phyloP scores from a whole-genome alignment of 2,888 invertebrate species.

The Tinea trinotella region DNA sequence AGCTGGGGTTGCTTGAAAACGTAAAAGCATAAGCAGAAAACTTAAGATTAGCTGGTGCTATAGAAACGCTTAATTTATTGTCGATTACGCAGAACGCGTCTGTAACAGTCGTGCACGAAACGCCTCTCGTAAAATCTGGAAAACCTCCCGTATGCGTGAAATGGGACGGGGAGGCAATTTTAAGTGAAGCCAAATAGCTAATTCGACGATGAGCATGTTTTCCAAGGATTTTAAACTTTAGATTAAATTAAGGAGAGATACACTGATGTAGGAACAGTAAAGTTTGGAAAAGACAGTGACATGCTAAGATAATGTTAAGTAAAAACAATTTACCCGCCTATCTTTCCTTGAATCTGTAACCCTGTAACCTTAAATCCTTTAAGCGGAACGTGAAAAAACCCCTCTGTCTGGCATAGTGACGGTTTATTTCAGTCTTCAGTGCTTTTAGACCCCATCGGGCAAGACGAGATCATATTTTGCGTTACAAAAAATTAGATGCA shows the following conservation, averaged over 20 bases:
- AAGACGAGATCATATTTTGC: too few relatives aligned
- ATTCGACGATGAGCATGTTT: slow-evolving; percentile 19
- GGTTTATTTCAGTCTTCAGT: too few relatives aligned
- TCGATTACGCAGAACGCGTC: slow-evolving; percentile 37
- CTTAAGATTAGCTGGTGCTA: slow-evolving; percentile 22
- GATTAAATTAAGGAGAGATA: not conserved
- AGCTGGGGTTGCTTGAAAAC: slow-evolving; percentile 22
- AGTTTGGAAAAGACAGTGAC: not conserved
- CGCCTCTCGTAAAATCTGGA: slow-evolving; percentile 38
- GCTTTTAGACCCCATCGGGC: too few relatives aligned
- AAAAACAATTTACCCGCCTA: too few relatives aligned
- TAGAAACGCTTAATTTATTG: slow-evolving; percentile 38
- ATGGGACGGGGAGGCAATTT: slow-evolving; percentile 18
- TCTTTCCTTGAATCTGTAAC: too few relatives aligned
- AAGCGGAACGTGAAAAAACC: too few relatives aligned
- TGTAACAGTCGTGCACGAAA: slow-evolving; percentile 33
- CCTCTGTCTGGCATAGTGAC: too few relatives aligned
- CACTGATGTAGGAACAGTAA: not conserved
- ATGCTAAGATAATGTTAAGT: too few relatives aligned
- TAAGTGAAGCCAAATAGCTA: slow-evolving; percentile 21
- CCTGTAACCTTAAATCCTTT: too few relatives aligned
- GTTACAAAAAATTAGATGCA: too few relatives aligned
- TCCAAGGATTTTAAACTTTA: slow-evolving; percentile 7
- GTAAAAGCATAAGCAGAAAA: slow-evolving; percentile 22
- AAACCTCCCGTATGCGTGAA: slow-evolving; percentile 29